Conservation (phyloP, 1,140 invertebrate genomes). For the Drosophila athabasca region DNA sequence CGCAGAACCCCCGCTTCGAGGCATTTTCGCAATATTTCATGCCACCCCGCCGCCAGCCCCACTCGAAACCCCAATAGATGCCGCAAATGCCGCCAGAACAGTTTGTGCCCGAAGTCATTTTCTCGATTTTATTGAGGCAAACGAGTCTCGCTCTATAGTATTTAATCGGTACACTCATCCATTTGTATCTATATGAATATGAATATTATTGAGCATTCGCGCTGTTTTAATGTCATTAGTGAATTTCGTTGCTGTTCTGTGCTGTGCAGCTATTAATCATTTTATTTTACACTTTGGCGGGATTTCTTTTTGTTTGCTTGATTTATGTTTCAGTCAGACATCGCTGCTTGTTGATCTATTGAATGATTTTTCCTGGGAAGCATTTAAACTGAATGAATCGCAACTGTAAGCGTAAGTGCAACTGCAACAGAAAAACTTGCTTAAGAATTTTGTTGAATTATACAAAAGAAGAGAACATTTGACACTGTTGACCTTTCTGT, state of each 20-base stretch:
- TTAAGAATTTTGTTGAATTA: no score
- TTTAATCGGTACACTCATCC: conserved; percentile 25
- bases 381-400: conserved; percentile 64
- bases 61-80: background rate
- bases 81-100: conserved; percentile 34
- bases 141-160: conserved; percentile 49
- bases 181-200: conserved; percentile 26
- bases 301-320: conserved; percentile 73
- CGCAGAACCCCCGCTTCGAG: conserved; percentile 18
- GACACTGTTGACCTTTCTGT: no score
- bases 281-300: conserved; percentile 45
- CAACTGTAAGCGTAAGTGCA: conserved; percentile 27
- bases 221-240: conserved; percentile 73
- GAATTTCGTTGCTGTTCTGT: conserved; percentile 44
- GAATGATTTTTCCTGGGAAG: conserved; percentile 52
- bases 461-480: no score
- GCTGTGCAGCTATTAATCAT: conserved; percentile 65
- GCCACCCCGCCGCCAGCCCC: background rate
- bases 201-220: conserved; percentile 14
- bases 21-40: conserved; percentile 56
- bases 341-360: conserved; percentile 44
- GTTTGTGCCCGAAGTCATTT: conserved; percentile 59
- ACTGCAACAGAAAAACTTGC: conserved; percentile 2
- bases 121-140: conserved; percentile 73
- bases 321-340: conserved; percentile 55